Conservation (phyloP, 2,888 invertebrate genomes). For the Protonemura montana region DNA sequence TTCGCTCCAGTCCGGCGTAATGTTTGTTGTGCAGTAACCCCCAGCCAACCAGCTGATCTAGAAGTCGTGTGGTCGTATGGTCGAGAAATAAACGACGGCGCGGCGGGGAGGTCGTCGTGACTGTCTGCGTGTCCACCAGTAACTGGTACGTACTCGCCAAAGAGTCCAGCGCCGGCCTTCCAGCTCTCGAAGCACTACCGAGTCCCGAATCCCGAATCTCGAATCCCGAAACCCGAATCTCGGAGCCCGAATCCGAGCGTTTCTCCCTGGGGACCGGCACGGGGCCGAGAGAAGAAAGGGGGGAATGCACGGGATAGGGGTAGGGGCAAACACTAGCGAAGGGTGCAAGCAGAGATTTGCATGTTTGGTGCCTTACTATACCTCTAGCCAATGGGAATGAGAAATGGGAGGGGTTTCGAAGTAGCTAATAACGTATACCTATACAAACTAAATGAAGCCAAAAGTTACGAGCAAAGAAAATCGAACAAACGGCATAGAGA, state of each 20-base stretch:
- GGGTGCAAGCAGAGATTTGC: constrained; percentile 49
- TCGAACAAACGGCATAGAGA: not conserved
- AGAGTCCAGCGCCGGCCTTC: not conserved
- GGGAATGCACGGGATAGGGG: not conserved
- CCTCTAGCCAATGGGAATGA: constrained; percentile 43
- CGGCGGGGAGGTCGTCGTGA: not conserved
- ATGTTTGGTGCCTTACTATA: constrained; percentile 50
- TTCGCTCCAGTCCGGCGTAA: not conserved
- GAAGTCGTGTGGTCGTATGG: not conserved
- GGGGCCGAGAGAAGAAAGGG: constrained; percentile 19
- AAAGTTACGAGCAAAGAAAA: constrained; percentile 41
- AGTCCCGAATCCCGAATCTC: not conserved
- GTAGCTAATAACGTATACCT: constrained; percentile 21
- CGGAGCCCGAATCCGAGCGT: not conserved
- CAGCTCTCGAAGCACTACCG: not conserved
- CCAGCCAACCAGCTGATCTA: not conserved
- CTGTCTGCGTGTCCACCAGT: constrained; percentile 27
- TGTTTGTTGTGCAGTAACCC: not conserved
- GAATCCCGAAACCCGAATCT: constrained; percentile 9
- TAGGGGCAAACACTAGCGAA: constrained; percentile 14
- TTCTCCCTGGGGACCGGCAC: not conserved
- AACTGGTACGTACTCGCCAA: constrained; percentile 34
- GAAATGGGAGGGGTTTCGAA: constrained; percentile 39
- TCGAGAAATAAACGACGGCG: not conserved
- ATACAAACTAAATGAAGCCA: constrained; percentile 18